phyloP scores from a whole-genome alignment of 2,888 invertebrate species.

The Heteromurus nitidus region DNA sequence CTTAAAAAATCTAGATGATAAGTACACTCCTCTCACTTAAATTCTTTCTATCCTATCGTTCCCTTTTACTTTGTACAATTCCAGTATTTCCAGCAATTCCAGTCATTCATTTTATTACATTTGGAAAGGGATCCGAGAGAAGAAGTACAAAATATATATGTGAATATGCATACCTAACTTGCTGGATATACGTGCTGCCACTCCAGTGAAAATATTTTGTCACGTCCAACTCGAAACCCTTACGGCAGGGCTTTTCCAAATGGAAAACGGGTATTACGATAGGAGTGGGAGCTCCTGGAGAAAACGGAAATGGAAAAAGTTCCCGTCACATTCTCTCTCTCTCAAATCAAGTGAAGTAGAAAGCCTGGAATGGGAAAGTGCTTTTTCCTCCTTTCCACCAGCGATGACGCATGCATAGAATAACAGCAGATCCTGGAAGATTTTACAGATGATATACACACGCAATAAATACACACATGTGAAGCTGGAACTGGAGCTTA shows the following conservation, averaged over 20 bases:
- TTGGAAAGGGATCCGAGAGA: background rate
- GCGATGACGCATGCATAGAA: background rate
- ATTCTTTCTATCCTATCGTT: background rate
- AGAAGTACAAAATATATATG: background rate
- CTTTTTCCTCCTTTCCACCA: background rate
- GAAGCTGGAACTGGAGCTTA: too few species aligned
- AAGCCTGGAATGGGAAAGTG: slow-evolving; percentile 19
- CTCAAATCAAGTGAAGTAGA: background rate
- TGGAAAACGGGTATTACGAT: too few species aligned
- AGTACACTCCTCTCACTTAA: background rate
- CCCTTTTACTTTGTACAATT: background rate
- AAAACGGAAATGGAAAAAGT: slow-evolving; percentile 58
- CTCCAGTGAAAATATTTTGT: too few species aligned
- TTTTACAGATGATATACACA: background rate
- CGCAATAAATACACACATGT: too few species aligned
- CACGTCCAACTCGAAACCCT: too few species aligned
- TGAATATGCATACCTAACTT: background rate
- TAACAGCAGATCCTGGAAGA: background rate
- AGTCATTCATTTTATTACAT: background rate
- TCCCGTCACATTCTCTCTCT: slow-evolving; percentile 19
- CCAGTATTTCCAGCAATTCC: background rate
- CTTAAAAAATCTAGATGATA: too few species aligned
- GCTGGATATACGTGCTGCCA: too few species aligned
- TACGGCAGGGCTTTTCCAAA: too few species aligned
- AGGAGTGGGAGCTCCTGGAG: too few species aligned